Evolutionary conservation across 2,888 invertebrate genomes (phyloP).

Genomic region (Drosophila helvetica): DNA sequence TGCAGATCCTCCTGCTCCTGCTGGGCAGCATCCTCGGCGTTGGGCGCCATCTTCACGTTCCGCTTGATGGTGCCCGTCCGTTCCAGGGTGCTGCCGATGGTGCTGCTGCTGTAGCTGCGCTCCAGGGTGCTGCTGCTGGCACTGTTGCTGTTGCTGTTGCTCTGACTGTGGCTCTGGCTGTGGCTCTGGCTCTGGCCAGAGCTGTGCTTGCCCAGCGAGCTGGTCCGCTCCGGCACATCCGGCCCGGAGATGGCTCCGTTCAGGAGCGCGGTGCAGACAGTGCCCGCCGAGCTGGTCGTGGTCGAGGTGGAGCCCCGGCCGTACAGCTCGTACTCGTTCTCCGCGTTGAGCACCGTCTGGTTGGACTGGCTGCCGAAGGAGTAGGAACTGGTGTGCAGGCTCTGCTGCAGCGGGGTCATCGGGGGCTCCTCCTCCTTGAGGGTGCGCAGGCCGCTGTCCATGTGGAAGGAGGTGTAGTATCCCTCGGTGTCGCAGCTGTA

Average conservation of each 20-base stretch:
- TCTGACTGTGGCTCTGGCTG: conserved; percentile 85
- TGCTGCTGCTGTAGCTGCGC: conserved; percentile 75
- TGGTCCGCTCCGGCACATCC: conserved; percentile 92
- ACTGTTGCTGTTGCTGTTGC: conserved; percentile 70
- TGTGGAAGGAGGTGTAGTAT: conserved; percentile 98
- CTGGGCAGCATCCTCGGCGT: conserved; percentile 60
- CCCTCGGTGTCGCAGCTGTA: conserved; percentile 99
- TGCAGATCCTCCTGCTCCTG: conserved; percentile 82
- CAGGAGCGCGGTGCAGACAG: conserved; percentile 93
- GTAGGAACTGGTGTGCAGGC: conserved; percentile 86
- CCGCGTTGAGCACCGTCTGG: conserved; percentile 89
- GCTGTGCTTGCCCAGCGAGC: conserved; percentile 87
- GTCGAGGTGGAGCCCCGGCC: conserved; percentile 96
- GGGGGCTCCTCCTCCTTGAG: conserved; percentile 90
- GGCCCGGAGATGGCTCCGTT: conserved; percentile 86
- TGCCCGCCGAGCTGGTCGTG: conserved; percentile 95
- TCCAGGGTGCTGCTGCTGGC: conserved; percentile 84
- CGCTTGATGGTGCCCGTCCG: conserved; percentile 84
- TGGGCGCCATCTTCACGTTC: conserved; percentile 85
- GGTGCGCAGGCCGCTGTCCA: conserved; percentile 96
- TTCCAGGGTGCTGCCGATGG: conserved; percentile 85
- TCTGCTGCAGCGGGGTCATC: conserved; percentile 89
- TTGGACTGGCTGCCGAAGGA: conserved; percentile 89
- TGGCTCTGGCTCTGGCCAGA: conserved; percentile 85
- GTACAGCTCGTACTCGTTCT: conserved; percentile 95